These are phyloP conservation scores for Thalassarche chlororhynchos DNA, from an alignment of 2,113 vertebrate genomes.

Conservation along the genomic window DNA sequence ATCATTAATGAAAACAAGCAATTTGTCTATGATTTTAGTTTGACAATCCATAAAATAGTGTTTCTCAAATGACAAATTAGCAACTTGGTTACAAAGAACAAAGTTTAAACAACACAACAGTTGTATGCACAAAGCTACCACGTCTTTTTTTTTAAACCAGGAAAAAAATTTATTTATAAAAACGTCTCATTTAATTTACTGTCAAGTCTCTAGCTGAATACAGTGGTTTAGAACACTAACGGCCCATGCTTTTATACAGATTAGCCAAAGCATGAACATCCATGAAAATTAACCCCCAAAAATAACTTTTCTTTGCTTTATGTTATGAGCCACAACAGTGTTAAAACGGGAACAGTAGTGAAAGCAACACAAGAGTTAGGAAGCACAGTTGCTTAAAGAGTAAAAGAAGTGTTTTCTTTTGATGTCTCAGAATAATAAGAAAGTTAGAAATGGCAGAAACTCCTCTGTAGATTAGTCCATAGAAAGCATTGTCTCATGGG, in stretches of 20 bases:
- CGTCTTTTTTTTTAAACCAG: constrained; percentile 33
- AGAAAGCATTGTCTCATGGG: constrained; percentile 83
- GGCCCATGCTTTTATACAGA: constrained; percentile 69
- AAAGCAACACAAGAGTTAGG: constrained; percentile 69
- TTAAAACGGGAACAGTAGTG: constrained; percentile 66
- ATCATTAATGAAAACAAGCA: constrained; percentile 63
- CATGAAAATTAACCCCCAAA: constrained; percentile 23
- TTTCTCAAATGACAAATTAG: constrained; percentile 59
- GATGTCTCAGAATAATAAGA: constrained; percentile 69
- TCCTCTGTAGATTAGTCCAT: constrained; percentile 83
- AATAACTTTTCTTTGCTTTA: constrained; percentile 39
- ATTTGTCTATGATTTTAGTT: constrained; percentile 46
- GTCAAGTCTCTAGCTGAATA: constrained; percentile 59
- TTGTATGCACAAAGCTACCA: constrained; percentile 67
- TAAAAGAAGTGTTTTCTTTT: constrained; percentile 68
- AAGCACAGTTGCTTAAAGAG: constrained; percentile 70
- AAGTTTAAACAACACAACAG: constrained; percentile 66
- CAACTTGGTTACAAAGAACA: constrained; percentile 65
- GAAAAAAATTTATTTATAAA: constrained; percentile 73
- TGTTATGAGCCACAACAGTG: constrained; percentile 62
- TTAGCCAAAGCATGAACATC: constrained; percentile 70
- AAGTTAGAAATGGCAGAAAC: constrained; percentile 77
- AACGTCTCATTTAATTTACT: constrained; percentile 65
- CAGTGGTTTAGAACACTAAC: constrained; percentile 62
- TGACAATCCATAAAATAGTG: constrained; percentile 67